Conservation (phyloP, 35 echinoderm and acorn worm genomes). For the Chiridota heheva region DNA sequence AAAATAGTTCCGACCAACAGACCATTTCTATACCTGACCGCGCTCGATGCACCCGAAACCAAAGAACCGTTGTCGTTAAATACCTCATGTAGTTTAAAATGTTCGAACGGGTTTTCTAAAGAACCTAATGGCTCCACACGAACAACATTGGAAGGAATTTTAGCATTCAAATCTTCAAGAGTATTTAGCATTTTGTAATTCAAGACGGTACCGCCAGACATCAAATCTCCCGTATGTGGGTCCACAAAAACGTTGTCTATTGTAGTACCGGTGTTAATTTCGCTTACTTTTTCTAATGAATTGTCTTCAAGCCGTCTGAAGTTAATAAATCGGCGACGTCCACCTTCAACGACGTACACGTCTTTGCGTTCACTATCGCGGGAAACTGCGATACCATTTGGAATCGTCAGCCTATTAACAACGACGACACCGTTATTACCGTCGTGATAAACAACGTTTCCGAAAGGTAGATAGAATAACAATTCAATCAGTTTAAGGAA, state of each 20-base stretch:
- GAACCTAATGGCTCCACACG: background rate
- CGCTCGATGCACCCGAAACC: background rate
- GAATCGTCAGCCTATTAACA: background rate
- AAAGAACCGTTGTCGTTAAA: slow-evolving; percentile 20
- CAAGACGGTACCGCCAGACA: background rate
- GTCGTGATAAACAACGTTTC: slow-evolving; percentile 11
- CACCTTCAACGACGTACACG: too few species aligned
- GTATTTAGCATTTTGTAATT: background rate
- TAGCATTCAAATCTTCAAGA: background rate
- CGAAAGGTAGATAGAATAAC: slow-evolving; percentile 1
- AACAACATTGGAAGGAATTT: background rate
- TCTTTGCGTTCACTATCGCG: background rate
- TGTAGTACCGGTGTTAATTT: background rate
- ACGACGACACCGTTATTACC: background rate
- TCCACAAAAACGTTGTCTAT: slow-evolving; percentile 15
- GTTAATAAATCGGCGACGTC: background rate
- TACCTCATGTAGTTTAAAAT: slow-evolving; percentile 15
- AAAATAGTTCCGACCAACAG: slow-evolving; percentile 29
- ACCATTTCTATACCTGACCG: background rate
- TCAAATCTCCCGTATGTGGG: slow-evolving; percentile 9
- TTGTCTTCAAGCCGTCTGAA: slow-evolving; percentile 10
- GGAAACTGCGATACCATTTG: slow-evolving; percentile 22
- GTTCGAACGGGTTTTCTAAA: slow-evolving; percentile 8
- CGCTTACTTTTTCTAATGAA: background rate
- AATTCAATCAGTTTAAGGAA: background rate